Evolutionary conservation across 2,797 vertebrate species (phyloP).

Genomic region (Pogoniulus pusillus): DNA sequence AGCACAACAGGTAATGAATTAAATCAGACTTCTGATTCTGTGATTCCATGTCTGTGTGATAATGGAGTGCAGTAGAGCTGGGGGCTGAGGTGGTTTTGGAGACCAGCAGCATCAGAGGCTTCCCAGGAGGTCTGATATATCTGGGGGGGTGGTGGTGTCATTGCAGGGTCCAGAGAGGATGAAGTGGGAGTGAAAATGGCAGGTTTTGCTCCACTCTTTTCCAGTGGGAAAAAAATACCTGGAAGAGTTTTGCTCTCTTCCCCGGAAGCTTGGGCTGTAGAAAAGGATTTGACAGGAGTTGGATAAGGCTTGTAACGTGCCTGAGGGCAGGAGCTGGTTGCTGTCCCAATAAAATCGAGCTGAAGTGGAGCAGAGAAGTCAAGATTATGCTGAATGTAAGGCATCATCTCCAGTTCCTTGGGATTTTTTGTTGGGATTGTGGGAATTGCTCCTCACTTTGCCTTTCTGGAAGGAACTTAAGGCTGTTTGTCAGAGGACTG

Average conservation of each 20-base stretch:
- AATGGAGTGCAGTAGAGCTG: accelerated
- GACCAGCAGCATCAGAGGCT: neutral
- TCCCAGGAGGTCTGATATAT: neutral
- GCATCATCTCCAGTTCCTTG: neutral
- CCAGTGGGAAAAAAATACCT: no score
- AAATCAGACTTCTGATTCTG: no score
- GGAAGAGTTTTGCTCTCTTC: neutral
- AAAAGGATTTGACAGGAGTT: neutral
- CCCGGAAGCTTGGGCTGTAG: neutral
- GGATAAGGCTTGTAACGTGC: accelerated
- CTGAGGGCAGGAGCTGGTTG: neutral
- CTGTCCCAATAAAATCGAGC: neutral
- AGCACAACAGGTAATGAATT: no score
- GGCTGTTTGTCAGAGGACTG: accelerated
- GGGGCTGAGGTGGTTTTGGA: neutral
- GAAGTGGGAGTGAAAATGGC: accelerated
- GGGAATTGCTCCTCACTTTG: neutral
- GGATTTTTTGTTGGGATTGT: accelerated
- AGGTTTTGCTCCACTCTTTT: no score
- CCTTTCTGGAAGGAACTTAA: neutral
- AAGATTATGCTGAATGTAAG: neutral
- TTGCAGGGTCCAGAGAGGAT: accelerated
- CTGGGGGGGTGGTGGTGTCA: accelerated
- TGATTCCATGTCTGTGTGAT: no score
- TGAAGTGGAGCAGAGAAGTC: neutral